phyloP scores from a whole-genome alignment of 2,113 vertebrate genomes.

The Sinocyclocheilus anshuiensis region DNA sequence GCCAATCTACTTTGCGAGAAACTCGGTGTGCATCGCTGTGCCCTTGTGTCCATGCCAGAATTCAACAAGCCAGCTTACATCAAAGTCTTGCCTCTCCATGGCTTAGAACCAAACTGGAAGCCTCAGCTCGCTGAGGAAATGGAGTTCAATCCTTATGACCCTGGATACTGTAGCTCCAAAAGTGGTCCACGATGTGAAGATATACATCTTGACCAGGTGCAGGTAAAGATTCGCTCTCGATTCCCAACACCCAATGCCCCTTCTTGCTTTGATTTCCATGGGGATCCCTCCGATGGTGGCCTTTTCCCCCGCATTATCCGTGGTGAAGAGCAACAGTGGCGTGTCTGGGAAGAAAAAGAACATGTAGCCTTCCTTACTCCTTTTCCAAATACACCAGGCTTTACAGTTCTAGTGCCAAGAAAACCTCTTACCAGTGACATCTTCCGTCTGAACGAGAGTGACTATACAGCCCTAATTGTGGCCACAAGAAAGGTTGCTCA shows the following conservation, averaged over 20 bases:
- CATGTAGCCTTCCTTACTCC: slow-evolving; percentile 79
- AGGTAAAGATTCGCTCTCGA: slow-evolving; percentile 65
- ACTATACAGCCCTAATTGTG: slow-evolving; percentile 71
- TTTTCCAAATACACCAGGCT: slow-evolving; percentile 75
- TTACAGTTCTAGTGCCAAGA: slow-evolving; percentile 76
- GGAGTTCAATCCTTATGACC: slow-evolving; percentile 70
- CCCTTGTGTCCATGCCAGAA: slow-evolving; percentile 69
- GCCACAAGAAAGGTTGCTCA: slow-evolving; percentile 68
- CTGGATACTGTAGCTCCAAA: slow-evolving; percentile 78
- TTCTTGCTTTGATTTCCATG: slow-evolving; percentile 69
- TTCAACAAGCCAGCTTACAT: slow-evolving; percentile 65
- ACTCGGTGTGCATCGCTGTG: slow-evolving; percentile 74
- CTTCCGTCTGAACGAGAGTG: slow-evolving; percentile 65
- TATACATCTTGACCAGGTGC: slow-evolving; percentile 63
- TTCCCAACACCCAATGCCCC: slow-evolving; percentile 73
- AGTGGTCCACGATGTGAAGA: slow-evolving; percentile 71
- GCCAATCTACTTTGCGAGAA: slow-evolving; percentile 69
- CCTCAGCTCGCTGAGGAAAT: slow-evolving; percentile 66
- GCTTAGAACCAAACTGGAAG: slow-evolving; percentile 70
- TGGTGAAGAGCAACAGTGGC: slow-evolving; percentile 77
- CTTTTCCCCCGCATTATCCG: slow-evolving; percentile 75
- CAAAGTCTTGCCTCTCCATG: slow-evolving; percentile 74
- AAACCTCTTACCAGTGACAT: slow-evolving; percentile 74
- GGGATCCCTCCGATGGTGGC: slow-evolving; percentile 61
- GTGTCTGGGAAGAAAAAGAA: slow-evolving; percentile 77